Conservation (phyloP, 2,797 vertebrate genomes). For the Girardinus metallicus region DNA sequence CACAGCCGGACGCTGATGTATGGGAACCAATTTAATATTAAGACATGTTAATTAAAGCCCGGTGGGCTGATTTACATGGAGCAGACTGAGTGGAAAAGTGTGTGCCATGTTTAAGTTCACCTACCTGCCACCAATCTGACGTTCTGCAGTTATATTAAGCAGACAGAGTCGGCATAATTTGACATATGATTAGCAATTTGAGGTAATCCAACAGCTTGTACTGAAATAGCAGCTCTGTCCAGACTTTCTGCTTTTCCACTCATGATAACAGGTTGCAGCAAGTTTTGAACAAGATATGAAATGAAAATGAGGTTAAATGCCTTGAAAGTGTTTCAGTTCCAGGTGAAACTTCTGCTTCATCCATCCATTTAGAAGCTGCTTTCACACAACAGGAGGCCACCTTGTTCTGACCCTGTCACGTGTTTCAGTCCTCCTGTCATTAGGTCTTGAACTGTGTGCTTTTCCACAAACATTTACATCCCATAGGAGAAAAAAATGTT, state of each 20-base stretch:
- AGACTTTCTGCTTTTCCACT: not conserved
- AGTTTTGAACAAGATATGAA: not conserved
- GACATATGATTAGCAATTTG: constrained; percentile 1
- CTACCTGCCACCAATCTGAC: not conserved
- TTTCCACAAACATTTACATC: no score
- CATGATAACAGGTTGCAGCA: not conserved
- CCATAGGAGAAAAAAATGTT: no score
- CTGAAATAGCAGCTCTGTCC: not conserved
- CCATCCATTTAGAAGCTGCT: not conserved
- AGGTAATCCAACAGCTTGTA: not conserved
- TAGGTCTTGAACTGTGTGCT: no score
- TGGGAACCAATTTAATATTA: constrained; percentile 9
- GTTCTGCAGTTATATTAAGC: not conserved
- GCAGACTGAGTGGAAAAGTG: not conserved
- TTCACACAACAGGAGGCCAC: not conserved
- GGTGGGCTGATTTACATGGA: not conserved
- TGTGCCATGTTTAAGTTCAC: not conserved
- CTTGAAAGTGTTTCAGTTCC: not conserved
- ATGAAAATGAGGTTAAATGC: not conserved
- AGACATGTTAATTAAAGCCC: constrained; percentile 8
- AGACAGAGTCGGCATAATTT: not conserved
- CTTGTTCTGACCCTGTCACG: not conserved
- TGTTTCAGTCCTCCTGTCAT: not conserved
- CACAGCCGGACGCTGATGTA: constrained; percentile 1
- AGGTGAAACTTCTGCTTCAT: not conserved